phyloP scores from a whole-genome alignment of 2,888 invertebrate genomes.

The Sicus ferrugineus region DNA sequence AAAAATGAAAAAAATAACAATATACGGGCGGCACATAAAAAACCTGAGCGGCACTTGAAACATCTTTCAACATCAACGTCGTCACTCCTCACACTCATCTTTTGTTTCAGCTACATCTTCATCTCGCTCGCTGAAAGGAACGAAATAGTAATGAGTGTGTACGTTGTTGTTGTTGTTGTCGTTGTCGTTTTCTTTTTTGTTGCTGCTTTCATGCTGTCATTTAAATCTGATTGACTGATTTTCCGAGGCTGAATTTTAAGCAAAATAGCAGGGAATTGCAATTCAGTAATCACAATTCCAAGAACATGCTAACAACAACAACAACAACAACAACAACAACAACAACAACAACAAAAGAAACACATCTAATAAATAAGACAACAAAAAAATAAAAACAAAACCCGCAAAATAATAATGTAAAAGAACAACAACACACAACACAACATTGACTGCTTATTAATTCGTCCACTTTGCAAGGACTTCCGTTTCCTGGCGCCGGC shows the following conservation, averaged over 20 bases:
- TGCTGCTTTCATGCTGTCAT: not conserved
- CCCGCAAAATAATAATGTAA: no score
- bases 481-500: not conserved
- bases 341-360: not conserved
- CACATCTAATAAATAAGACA: not conserved
- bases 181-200: not conserved
- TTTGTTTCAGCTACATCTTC: not conserved
- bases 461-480: conserved; percentile 5
- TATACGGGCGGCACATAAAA: no score
- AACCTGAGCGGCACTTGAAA: conserved; percentile 4
- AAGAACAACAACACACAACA: no score
- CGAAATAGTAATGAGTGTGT: not conserved
- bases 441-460: no score
- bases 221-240: conserved; percentile 15
- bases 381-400: not conserved
- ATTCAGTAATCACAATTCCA: not conserved
- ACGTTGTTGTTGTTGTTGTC: not conserved
- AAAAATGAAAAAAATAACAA: not conserved
- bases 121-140: not conserved
- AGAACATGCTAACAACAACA: not conserved
- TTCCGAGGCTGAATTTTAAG: not conserved
- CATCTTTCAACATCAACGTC: conserved; percentile 1
- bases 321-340: not conserved
- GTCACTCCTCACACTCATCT: not conserved
- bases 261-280: not conserved